Base-by-base conservation (phyloP, 1,140 invertebrate species). In the Drosophila ohnishii region DNA sequence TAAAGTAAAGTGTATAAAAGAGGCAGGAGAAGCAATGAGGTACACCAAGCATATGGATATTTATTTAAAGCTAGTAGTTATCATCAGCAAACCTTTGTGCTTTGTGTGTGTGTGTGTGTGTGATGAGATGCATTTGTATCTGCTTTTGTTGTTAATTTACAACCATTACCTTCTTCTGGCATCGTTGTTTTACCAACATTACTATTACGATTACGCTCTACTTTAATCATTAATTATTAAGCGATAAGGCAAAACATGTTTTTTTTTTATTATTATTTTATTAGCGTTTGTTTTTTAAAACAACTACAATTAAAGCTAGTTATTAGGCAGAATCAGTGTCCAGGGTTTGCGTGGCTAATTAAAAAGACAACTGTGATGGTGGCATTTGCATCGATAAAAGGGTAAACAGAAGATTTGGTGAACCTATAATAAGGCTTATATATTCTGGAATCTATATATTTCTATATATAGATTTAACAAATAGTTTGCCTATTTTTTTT, bases 141-240 rank as follows among this genome's bases (percentile, higher is more conserved):
- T 75, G 47, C 40, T 57, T 75, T 75, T 75, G 64, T 75, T 75
- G 64, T 65, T 75, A 25, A 45, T 56, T 64, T 56, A 40, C 34
- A 50, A 45, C 37, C 37, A 39, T 57, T 50, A 37, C 25, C 42
- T 75, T 65, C 60, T 35, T 53, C 64, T 65, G 60, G 60, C 60
- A 73, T 73, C 66, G 67, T 75, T 75, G 67, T 73, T 75, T 63
- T 58, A 75, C 39, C 32, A 75, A 13, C 44, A 48, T 47, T 61
- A 67, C 63, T 70, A 64, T 59, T 64, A 64, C 34, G 0, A 25
- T 56, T 55, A 55, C 13, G 51, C 28, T 63, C 25, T 62, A 65
- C n/a, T 22, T 62, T 63, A 63, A 62, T 39, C 5, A 22, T 19
- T 32, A 19, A 48, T 34, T 63, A 37, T 66, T 45, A 28, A 22